Conservation (phyloP, 2,797 vertebrate genomes). For the Sparus aurata region DNA sequence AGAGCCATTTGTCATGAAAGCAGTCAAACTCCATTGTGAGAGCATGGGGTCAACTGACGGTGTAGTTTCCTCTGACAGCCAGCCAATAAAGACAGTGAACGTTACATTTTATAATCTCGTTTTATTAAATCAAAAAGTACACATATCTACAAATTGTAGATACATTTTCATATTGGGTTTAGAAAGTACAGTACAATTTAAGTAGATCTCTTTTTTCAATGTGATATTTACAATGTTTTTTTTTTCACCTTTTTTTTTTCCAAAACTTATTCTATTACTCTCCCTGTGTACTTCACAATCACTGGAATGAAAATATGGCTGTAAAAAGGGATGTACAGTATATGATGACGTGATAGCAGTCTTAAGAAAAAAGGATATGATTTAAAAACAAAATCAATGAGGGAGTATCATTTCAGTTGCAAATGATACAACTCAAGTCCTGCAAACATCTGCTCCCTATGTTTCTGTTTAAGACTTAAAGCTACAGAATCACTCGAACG, state of each 20-base stretch:
- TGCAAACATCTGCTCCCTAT: constrained; percentile 42
- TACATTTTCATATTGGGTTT: constrained; percentile 83
- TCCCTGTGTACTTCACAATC: constrained; percentile 74
- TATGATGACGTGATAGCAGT: constrained; percentile 53
- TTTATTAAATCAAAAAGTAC: constrained; percentile 88
- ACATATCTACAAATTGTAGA: constrained; percentile 87
- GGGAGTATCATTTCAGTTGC: constrained; percentile 33
- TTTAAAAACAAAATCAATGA: constrained; percentile 51
- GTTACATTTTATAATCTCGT: constrained; percentile 67
- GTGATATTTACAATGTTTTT: constrained; percentile 84
- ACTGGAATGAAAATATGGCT: constrained; percentile 76
- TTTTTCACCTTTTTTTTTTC: constrained; percentile 21
- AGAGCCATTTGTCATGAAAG: constrained; percentile 46
- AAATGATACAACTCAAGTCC: constrained; percentile 45
- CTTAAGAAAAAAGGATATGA: constrained; percentile 63
- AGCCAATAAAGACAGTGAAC: constrained; percentile 33
- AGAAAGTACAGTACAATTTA: constrained; percentile 90
- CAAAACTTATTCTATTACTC: constrained; percentile 67
- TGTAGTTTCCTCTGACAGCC: constrained; percentile 14
- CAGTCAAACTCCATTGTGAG: constrained; percentile 35
- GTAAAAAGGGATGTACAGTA: constrained; percentile 71
- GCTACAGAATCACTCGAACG: constrained; percentile 51
- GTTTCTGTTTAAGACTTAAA: constrained; percentile 57
- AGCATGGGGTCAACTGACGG: constrained; percentile 33
- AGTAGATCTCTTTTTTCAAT: constrained; percentile 80